phyloP scores from a whole-genome alignment of 2,888 invertebrate genomes.

The Escarpia spicata region DNA sequence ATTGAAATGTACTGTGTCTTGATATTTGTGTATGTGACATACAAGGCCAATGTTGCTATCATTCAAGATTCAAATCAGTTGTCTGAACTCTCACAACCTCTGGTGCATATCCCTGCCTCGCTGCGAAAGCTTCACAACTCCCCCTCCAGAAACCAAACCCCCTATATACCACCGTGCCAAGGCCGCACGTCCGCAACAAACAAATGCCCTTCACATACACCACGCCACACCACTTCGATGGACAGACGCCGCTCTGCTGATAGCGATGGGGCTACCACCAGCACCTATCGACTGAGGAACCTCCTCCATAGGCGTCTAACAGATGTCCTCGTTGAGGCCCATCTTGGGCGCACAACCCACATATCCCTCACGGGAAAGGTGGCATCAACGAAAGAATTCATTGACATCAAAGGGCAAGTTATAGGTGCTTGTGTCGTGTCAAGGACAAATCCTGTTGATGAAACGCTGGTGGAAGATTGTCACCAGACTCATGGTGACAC shows the following conservation, averaged over 20 bases:
- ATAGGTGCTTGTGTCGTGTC: not conserved
- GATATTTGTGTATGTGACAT: not conserved
- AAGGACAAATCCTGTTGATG: not conserved
- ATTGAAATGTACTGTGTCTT: not conserved
- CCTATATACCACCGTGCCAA: too few species aligned
- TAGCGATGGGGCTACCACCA: not conserved
- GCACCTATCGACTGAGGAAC: not conserved
- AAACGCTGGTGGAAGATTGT: not conserved
- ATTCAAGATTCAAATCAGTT: slow-evolving; percentile 7
- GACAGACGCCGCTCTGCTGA: not conserved
- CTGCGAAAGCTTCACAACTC: not conserved
- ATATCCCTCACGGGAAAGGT: not conserved
- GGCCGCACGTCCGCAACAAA: not conserved
- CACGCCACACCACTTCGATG: not conserved
- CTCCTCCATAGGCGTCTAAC: not conserved
- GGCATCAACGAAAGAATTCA: not conserved
- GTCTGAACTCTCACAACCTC: not conserved
- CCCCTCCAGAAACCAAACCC: not conserved
- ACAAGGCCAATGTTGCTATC: not conserved
- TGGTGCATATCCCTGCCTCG: not conserved
- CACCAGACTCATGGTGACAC: not conserved
- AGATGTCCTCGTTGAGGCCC: not conserved
- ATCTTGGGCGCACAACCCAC: not conserved
- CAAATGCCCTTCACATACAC: not conserved
- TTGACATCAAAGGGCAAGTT: not conserved